These are phyloP conservation scores for Dipodomys stephensi DNA, from an alignment of 2,113 vertebrate genomes.

Conservation along the genomic window DNA sequence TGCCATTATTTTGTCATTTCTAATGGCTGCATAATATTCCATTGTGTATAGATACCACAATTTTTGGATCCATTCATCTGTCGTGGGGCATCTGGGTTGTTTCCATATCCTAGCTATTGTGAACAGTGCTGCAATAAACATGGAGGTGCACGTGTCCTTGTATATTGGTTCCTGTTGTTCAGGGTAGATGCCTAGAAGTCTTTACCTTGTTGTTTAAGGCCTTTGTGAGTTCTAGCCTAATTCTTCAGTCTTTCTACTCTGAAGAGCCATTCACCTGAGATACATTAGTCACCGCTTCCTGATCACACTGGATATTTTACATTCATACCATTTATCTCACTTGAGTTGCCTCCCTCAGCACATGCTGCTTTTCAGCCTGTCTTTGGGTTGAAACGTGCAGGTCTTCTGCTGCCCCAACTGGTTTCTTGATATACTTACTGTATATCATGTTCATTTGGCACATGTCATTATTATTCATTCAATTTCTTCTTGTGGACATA, in stretches of 20 bases:
- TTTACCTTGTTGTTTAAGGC: background rate
- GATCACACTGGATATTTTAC: background rate
- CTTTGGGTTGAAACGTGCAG: background rate
- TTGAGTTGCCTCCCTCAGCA: background rate
- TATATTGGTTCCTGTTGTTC: too few species aligned
- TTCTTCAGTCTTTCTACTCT: background rate
- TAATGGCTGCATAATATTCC: too few species aligned
- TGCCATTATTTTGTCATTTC: too few species aligned
- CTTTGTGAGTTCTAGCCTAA: background rate
- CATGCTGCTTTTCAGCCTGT: background rate
- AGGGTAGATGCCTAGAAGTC: too few species aligned
- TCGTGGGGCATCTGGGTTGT: too few species aligned
- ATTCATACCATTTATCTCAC: accelerated
- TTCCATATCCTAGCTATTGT: too few species aligned
- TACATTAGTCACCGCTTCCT: background rate
- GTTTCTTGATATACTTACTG: background rate
- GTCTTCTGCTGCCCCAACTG: accelerated
- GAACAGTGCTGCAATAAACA: too few species aligned
- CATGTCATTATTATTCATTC: background rate
- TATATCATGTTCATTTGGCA: background rate
- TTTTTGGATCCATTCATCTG: too few species aligned
- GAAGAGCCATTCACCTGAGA: background rate
- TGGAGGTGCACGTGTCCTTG: too few species aligned
- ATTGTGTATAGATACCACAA: too few species aligned
- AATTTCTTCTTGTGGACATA: background rate